Percentiles rank a stretch among this genome's conserved stretches.
phyloP scores from a whole-genome alignment of 2,888 invertebrate genomes.

The Conops quadrifasciatus region DNA sequence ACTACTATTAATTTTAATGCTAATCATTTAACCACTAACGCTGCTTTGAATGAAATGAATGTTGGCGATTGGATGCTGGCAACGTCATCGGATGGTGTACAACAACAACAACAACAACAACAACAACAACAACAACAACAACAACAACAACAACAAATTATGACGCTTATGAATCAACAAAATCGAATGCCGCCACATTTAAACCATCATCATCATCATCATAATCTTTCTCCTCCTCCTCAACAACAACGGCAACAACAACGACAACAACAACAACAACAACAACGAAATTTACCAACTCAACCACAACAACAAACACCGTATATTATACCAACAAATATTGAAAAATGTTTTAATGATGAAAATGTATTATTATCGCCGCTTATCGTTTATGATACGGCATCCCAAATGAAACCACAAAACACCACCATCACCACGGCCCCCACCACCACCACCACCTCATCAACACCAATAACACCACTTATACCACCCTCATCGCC shows the following conservation, averaged over 20 bases:
- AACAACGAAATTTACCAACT: too few species aligned
- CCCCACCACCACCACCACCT: conserved; percentile 26
- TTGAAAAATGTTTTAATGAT: conserved; percentile 9
- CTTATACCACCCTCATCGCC: neutral
- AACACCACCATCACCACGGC: conserved; percentile 35
- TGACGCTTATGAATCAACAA: conserved; percentile 58
- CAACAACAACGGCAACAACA: conserved; percentile 53
- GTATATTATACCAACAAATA: conserved; percentile 21
- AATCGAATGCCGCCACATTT: too few species aligned
- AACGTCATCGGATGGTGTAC: conserved; percentile 1
- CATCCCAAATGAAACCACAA: conserved; percentile 30
- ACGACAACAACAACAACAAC: conserved; percentile 54
- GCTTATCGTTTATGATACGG: conserved; percentile 12
- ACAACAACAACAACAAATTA: conserved; percentile 41
- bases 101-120: conserved; percentile 40
- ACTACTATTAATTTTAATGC: conserved; percentile 55
- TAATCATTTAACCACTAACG: conserved; percentile 63
- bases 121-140: conserved; percentile 44
- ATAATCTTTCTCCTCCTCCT: too few species aligned
- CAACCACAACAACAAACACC: conserved; percentile 49
- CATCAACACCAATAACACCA: conserved; percentile 21
- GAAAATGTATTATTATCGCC: conserved; percentile 2
- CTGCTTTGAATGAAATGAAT: conserved; percentile 42
- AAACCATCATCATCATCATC: too few species aligned
- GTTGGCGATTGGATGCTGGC: conserved; percentile 22